Percentiles rank a stretch among this genome's conserved stretches.
These are phyloP conservation scores for Grallaria varia DNA, from an alignment of 2,113 vertebrate genomes.

Conservation along the genomic window DNA sequence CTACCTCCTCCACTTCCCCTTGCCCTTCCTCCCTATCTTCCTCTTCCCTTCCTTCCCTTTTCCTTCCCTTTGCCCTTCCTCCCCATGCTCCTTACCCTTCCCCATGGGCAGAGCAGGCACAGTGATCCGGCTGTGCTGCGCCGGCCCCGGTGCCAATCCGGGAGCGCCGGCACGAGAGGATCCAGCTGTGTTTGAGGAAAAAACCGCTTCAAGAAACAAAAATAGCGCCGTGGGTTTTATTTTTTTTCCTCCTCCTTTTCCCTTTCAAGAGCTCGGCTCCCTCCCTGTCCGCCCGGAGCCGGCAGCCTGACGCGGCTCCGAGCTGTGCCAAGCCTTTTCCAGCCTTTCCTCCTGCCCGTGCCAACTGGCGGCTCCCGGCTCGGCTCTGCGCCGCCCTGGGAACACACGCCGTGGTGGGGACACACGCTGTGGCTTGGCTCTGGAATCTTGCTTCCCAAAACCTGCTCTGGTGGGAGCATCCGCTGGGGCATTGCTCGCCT, in stretches of 20 bases:
- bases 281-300: neutral
- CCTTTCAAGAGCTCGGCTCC: neutral
- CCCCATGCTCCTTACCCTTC: neutral
- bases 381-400: neutral
- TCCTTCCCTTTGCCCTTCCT: no score
- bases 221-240: neutral
- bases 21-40: no score
- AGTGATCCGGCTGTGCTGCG: neutral
- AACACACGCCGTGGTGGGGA: neutral
- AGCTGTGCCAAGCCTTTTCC: neutral
- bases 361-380: constrained; percentile 4
- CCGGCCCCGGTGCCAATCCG: neutral
- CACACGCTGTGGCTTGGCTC: neutral
- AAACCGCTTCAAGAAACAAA: constrained; percentile 8
- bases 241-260: neutral
- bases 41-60: no score
- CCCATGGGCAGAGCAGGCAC: neutral
- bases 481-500: rapidly evolving
- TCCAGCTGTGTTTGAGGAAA: constrained; percentile 48
- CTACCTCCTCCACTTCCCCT: no score
- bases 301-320: neutral
- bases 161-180: neutral
- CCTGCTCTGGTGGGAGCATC: neutral
- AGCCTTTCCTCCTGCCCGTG: neutral
- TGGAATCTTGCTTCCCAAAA: neutral